Conservation (phyloP, 2,797 vertebrate genomes). For the Sylvilagus floridanus region DNA sequence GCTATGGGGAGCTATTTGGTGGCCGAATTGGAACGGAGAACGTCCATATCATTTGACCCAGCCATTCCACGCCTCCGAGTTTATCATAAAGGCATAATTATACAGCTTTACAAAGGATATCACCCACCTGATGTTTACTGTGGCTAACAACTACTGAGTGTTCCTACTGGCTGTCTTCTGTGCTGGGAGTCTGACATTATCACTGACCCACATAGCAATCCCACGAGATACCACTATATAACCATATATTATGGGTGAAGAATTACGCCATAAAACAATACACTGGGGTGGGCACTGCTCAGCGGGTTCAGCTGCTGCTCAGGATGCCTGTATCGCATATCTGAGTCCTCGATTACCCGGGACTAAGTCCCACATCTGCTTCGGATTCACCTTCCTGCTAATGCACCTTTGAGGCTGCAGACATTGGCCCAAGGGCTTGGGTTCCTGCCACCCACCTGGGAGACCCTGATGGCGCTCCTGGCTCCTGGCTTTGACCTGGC, state of each 20-base stretch:
- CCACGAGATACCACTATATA: background rate
- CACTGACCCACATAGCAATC: background rate
- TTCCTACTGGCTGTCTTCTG: background rate
- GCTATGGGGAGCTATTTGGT: background rate
- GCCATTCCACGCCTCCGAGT: background rate
- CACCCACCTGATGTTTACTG: background rate
- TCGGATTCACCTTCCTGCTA: too few relatives aligned
- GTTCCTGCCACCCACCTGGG: too few relatives aligned
- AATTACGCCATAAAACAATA: constrained; percentile 6
- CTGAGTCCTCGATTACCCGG: too few relatives aligned
- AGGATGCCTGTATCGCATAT: too few relatives aligned
- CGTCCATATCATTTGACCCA: background rate
- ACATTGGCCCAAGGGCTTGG: too few relatives aligned
- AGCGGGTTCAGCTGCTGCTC: too few relatives aligned
- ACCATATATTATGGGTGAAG: background rate
- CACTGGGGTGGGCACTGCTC: background rate
- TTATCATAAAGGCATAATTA: background rate
- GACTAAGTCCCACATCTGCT: too few relatives aligned
- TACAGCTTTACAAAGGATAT: background rate
- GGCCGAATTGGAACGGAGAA: background rate
- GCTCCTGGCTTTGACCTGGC: too few relatives aligned
- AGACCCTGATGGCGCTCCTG: too few relatives aligned
- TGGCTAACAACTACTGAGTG: background rate
- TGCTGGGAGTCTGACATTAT: background rate
- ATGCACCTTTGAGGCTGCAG: too few relatives aligned